Base-by-base conservation (phyloP, 2,888 invertebrate species). In the Phalera bucephala region DNA sequence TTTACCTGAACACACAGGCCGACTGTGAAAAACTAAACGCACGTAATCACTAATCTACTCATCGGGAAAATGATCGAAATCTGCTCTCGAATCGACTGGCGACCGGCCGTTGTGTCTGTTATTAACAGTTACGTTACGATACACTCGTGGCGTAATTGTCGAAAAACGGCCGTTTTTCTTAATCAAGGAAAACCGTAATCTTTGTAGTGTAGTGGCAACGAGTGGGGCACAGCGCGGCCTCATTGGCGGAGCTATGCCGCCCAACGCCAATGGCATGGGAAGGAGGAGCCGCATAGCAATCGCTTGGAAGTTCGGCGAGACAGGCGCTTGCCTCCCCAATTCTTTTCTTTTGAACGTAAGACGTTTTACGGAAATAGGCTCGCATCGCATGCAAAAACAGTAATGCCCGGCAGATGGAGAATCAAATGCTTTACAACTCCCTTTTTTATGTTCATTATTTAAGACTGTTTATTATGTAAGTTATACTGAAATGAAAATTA, bases 221-320 rank as follows among this genome's bases (percentile, higher is more conserved):
- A 83, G 87, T 79, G 86, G 86, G 87, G 85, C 65, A 78, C 52
- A 71, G 52, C 71, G 84, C 72, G 54, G 72, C 57, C 73, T 75
- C 72, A 88, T 88, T 88, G 87, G 87, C 56, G 67, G 79, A 69
- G 62, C 67, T 63, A 46, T 44, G 51, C 61, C 74, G 78, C 67
- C 63, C 67, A 65, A 79, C 72, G 68, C 87, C 87, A 87, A 87
- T 86, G 52, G 84, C 80, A 73, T 51, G 64, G 58, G 73, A 73
- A 86, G 87, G 87, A 81, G 87, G 87, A 75, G 86, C 57, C 81
- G 73, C 54, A 50, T 58, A 58, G 61, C 61, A 73, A 65, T 65
- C 67, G 71, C 66, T 68, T 71, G 58, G 65, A 83, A 86, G 70
- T 85, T 85, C 66, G 72, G 74, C 68, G 72, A 77, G 76, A 77